Base-by-base conservation (phyloP, 2,888 invertebrate species). In the Diploptera punctata region DNA sequence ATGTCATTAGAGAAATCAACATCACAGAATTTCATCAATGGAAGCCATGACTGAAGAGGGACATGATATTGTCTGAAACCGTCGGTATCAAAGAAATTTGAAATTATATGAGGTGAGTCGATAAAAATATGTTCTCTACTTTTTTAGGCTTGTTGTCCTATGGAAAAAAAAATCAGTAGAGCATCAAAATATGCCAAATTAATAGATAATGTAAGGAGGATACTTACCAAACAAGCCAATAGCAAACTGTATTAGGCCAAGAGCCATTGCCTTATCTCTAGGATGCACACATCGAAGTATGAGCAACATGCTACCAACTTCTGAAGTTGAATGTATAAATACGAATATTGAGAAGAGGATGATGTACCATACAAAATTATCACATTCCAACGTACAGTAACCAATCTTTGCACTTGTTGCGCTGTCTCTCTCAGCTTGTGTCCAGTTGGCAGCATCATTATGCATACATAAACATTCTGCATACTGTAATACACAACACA, bases 201-300 rank as follows among this genome's bases (percentile, higher is more conserved):
- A n/a, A n/a, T n/a, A n/a, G n/a, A n/a, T n/a, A n/a, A n/a, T n/a
- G n/a, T n/a, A n/a, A n/a, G n/a, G n/a, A n/a, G 19, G n/a, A 67
- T 68, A 80, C 83, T 83, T 79, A 86, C 88, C 96, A 84, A 97
- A 95, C 77, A 96, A 87, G 72, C 96, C 96, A 76, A 96, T 95
- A 72, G 96, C 95, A 83, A 95, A 95, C 83, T 95, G 95, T 81
- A 96, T 95, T 80, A 97, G 90, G 31, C 96, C 96, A 84, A 97
- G 89, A 74, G 96, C 97, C 95, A 97, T 95, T 70, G 96, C 95
- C 83, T 97, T 97, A 81, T 97, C 96, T 86, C 91, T 88, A 44
- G 95, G 94, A 82, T 95, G 94, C 16, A 96, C 96, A 81, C 96
- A 96, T 68, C 96, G 90, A 82, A 97, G 89, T 74, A 95, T 95